These are phyloP conservation scores for Aphis gossypii DNA, from an alignment of 1,140 invertebrate genomes.

Conservation along the genomic window DNA sequence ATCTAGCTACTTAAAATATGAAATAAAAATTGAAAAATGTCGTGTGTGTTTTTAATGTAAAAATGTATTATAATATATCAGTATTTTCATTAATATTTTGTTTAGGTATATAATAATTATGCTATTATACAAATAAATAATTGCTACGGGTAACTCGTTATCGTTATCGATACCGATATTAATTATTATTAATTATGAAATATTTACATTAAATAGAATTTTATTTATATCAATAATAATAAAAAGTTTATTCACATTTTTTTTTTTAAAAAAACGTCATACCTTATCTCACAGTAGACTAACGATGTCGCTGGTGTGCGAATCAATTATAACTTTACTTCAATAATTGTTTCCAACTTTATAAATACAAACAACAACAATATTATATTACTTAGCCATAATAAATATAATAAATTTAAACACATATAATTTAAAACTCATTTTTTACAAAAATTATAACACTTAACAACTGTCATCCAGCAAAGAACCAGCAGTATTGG, in stretches of 20 bases:
- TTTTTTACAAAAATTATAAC: conserved; percentile 36
- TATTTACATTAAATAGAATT: conserved; percentile 21
- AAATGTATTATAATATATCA: conserved; percentile 2
- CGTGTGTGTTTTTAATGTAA: conserved; percentile 1
- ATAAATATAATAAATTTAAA: background rate
- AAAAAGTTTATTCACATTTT: background rate
- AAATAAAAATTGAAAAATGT: background rate
- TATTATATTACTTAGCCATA: background rate
- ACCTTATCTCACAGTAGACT: background rate
- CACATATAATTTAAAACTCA: background rate
- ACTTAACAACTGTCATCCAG: background rate
- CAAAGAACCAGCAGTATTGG: background rate
- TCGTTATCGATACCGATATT: conserved; percentile 2
- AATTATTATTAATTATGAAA: background rate
- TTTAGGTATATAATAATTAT: conserved; percentile 10
- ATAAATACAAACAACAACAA: conserved; percentile 48
- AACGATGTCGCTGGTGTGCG: background rate
- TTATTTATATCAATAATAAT: background rate
- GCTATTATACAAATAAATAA: background rate
- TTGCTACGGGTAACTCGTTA: conserved; percentile 26
- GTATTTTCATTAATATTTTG: background rate
- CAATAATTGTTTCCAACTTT: background rate
- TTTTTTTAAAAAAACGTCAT: background rate
- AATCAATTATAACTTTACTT: conserved; percentile 5
- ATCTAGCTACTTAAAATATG: background rate